Evolutionary conservation across 2,797 vertebrate species (phyloP), one percentile per base, ranked within the genome.

Genomic region (Urophycis tenuis): DNA sequence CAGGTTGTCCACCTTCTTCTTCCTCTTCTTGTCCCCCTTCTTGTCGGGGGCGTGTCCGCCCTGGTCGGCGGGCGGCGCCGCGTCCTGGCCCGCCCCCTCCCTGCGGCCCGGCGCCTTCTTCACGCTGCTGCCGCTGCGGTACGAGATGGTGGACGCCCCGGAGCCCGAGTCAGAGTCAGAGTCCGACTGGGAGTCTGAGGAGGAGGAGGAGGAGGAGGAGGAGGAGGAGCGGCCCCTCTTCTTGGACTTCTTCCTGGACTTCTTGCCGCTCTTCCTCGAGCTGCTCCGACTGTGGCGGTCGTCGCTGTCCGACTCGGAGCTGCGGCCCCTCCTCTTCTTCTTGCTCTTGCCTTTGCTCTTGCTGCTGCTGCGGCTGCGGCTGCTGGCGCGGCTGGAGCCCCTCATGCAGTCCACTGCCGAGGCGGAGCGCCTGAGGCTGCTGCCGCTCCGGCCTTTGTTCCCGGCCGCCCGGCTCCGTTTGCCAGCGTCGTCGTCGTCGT

Each of bases 1-100:
- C 88, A 97, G 70, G 88, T 79, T 97, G 87, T 99, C 96, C 86
- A 97, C 88, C 85, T 96, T 94, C 85, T 97, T 97, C 85, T 96
- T 95, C 32, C 93, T 93, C 83, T 94, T 93, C 90, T 96, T 97
- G 77, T 92, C 87, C 32, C 95, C 93, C 87, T 96, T 98, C 87
- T 91, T 96, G 19, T 85, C 85, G 1, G 85, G 73, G 53, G n/a
- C n/a, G n/a, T n/a, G n/a, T 87, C 73, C 22, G 74, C 80, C 19
- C n/a, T n/a, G n/a, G n/a, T n/a, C n/a, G n/a, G n/a, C n/a, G n/a
- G n/a, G n/a, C n/a, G n/a, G n/a, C n/a, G n/a, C n/a, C n/a, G n/a
- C n/a, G n/a, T n/a, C n/a, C n/a, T n/a, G n/a, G n/a, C n/a, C n/a
- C n/a, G n/a, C n/a, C n/a, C n/a, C n/a, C n/a, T n/a, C n/a, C n/a